Base-by-base conservation (phyloP, 2,888 invertebrate genomes). In the Serrognathus titanus region DNA sequence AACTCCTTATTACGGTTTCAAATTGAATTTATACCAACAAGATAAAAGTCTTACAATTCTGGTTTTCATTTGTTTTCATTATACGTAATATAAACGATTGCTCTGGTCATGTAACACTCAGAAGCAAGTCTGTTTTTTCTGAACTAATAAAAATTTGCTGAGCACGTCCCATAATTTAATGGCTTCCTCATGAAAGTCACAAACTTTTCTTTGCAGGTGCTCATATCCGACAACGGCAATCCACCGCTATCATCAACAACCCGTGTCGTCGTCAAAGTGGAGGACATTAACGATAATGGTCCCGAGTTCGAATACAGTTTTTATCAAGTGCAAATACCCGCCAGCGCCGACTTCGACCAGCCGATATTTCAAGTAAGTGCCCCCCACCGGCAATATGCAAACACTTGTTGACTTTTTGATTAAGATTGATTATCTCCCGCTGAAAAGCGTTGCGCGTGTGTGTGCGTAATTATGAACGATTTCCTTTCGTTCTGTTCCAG, bases 241-340 rank as follows among this genome's bases (percentile, higher is more conserved):
- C 90, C 90, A 6, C 78, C 84, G 61, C 80, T 93, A 64, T 85
- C 88, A 41, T 89, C 90, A 45, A 87, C 89, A 35, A 90, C 90
- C 51, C 84, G 91, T 66, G 89, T 97, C 50, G 85, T 87, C 58
- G 87, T 97, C 40, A 79, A 84, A 57, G 88, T 97, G 35, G 83
- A 84, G 43, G 95, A 96, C 61, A 79, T 90, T 68, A 95, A 95
- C 80, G 95, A 95, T 79, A 90, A 94, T 76, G 83, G 87, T 60
- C 96, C 96, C 2, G 85, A 86, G 67, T 94, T 94, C 78, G 87
- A 90, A 71, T 89, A 91, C 73, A 84, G 87, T 63, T 86, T 89
- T 74, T 94, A 93, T 80, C 88, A 89, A 71, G 84, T 93, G 62
- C 87, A 86, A 73, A 88, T 91, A 67, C 92, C 91, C 50, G 82